These are phyloP conservation scores for Tyrophagus putrescentiae DNA, from an alignment of 1,140 invertebrate species.

Conservation along the genomic window DNA sequence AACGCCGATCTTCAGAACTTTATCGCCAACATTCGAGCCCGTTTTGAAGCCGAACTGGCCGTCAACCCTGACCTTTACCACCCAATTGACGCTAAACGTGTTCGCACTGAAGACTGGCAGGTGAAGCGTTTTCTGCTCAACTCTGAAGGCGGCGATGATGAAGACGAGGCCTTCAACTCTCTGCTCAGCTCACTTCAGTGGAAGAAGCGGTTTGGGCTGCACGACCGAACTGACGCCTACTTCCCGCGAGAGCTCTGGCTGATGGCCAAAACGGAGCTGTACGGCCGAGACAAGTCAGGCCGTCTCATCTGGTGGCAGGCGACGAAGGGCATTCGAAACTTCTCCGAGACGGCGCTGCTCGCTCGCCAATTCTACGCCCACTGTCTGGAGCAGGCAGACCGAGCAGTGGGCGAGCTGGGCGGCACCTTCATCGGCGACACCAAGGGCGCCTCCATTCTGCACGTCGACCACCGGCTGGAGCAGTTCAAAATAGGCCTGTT, in stretches of 20 bases:
- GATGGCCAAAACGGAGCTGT: background rate
- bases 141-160: too few relatives aligned
- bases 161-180: background rate
- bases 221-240: background rate
- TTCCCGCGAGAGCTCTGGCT: background rate
- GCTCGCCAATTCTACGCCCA: background rate
- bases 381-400: background rate
- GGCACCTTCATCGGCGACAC: too few relatives aligned
- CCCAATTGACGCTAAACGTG: slow-evolving; percentile 11
- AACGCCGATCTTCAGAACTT: too few relatives aligned
- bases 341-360: background rate
- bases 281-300: background rate
- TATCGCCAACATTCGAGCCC: background rate
- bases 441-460: too few relatives aligned
- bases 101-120: slow-evolving; percentile 13
- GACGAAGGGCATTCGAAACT: background rate
- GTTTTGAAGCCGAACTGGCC: background rate
- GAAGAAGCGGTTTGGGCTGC: background rate
- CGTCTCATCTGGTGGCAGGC: background rate
- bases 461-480: too few relatives aligned
- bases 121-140: background rate
- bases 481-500: too few relatives aligned
- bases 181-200: background rate
- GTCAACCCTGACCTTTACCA: slow-evolving; percentile 8
- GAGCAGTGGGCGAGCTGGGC: background rate